A percentile compares a stretch with the other conserved stretches of the same genome.
Conservation (phyloP, 2,113 vertebrate species). For the Ctenodactylus gundi region DNA sequence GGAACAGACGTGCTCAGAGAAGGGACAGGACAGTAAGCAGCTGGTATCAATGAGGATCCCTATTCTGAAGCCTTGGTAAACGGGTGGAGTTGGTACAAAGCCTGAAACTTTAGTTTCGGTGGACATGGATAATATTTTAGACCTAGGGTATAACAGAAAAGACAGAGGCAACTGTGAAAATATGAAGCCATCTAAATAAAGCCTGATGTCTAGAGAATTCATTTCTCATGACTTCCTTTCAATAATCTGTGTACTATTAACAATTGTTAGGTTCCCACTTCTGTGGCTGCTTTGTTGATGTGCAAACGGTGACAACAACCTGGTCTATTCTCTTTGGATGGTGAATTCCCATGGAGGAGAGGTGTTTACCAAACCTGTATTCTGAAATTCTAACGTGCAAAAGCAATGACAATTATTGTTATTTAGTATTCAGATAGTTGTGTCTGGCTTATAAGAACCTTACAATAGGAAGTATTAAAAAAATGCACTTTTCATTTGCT, state of each 20-base stretch:
- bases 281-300: not conserved
- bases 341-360: constrained; percentile 3
- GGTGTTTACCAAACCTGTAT: not conserved
- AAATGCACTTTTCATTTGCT: not conserved
- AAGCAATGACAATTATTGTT: constrained; percentile 46
- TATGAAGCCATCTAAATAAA: not conserved
- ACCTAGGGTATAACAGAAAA: not conserved
- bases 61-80: not conserved
- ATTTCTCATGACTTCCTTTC: not conserved
- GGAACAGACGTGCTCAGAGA: not conserved
- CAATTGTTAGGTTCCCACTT: not conserved
- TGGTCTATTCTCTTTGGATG: not conserved
- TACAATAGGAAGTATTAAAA: constrained; percentile 5
- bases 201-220: not conserved
- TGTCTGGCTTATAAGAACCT: constrained; percentile 36
- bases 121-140: not conserved
- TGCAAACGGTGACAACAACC: not conserved
- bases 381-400: constrained; percentile 14
- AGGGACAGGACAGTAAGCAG: fast-evolving
- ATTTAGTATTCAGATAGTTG: constrained; percentile 29
- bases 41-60: fast-evolving
- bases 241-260: not conserved
- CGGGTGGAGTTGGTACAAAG: fast-evolving
- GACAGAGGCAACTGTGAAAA: not conserved
- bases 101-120: not conserved